These are phyloP conservation scores for Xiphorhynchus elegans DNA, from an alignment of 2,113 vertebrate genomes.

Conservation along the genomic window DNA sequence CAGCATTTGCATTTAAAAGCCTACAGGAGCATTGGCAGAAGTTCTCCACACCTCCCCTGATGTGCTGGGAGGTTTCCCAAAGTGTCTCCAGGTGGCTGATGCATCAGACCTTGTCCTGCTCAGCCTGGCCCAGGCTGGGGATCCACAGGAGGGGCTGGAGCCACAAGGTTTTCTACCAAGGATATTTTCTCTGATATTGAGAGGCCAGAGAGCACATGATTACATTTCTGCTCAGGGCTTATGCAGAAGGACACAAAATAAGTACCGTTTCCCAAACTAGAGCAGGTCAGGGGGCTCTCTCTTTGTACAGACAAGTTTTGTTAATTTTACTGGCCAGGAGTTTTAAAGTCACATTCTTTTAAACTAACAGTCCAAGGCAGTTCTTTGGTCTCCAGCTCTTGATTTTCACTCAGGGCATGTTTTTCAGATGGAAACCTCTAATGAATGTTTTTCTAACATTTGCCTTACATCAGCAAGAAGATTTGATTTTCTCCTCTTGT, in stretches of 20 bases:
- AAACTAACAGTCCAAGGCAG: neutral
- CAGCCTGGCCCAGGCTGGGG: neutral
- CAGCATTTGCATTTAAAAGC: neutral
- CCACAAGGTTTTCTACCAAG: neutral
- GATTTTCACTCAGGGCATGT: neutral
- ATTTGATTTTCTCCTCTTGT: neutral
- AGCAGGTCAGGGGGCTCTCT: neutral
- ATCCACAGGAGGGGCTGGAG: neutral
- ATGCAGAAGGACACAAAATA: neutral
- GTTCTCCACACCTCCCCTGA: neutral
- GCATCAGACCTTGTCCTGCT: neutral
- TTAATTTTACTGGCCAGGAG: neutral
- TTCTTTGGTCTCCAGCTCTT: neutral
- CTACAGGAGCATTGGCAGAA: neutral
- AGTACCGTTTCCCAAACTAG: neutral
- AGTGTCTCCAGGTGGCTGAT: neutral
- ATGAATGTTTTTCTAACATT: neutral
- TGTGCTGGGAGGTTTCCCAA: neutral
- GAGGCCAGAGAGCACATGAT: neutral
- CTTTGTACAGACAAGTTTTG: neutral
- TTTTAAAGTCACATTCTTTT: neutral
- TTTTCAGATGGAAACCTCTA: neutral
- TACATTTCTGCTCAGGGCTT: neutral
- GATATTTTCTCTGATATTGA: neutral
- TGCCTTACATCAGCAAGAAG: constrained; percentile 1